Evolutionary conservation across 92 coral and sea anemone species (phyloP), one percentile per base, ranked within the genome.

Genomic region (Paragorgia papillata): DNA sequence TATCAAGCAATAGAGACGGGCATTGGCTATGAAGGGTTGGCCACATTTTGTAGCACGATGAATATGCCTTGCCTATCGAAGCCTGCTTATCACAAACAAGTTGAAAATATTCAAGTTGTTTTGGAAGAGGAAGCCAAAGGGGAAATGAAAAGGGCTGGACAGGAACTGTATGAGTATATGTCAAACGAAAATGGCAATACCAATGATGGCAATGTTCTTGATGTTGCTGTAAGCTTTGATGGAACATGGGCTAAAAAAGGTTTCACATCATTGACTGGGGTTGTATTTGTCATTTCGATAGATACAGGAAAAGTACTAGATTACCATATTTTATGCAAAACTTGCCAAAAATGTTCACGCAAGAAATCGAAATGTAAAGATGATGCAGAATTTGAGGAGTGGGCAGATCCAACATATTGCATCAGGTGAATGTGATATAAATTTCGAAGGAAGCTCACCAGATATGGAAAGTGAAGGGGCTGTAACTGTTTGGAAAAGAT

Each of bases 191-290:
- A 75, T 35, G 46, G 33, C 3, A 0, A 57, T 21, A 51, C 21
- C 25, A 21, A 9, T 33, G 21, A 22, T 58, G 67, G 14, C 48
- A 55, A 76, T 2, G 17, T 28, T 44, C 57, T 60, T 8, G 81
- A 76, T 61, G 73, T 40, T 37, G 73, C 81, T 27, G 58, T 62
- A 20, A 19, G 58, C 3, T 76, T 60, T 60, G 71, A 76, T 76
- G 73, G 81, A 14, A 76, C 81, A 12, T 76, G 81, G 81, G 81
- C 81, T 39, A 76, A 61, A 44, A 39, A 73, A 43, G 81, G 73
- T 1, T 40, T 37, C 35, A 60, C 71, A 13, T 76, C 73, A 7
- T 44, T 60, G 31, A 40, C 44, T 17, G 80, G 81, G 7, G 73
- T 61, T n/a, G 73, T 76, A 2, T 76, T 61, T 60, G 59, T 76